These are phyloP conservation scores for Pedicia rivosa DNA, from an alignment of 2,888 invertebrate genomes.

Conservation along the genomic window DNA sequence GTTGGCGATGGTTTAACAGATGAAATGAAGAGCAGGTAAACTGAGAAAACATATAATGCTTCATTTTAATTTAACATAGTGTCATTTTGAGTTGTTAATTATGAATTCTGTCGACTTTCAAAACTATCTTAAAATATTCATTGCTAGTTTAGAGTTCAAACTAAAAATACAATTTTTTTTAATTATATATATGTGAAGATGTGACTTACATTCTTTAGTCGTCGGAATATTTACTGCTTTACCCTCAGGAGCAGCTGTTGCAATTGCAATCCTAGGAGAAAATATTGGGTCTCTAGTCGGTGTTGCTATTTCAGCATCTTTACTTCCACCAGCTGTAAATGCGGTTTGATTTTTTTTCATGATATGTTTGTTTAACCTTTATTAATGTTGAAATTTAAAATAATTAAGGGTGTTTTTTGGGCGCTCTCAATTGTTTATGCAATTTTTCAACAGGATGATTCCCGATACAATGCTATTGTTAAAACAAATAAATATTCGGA, in stretches of 20 bases:
- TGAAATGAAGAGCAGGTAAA: constrained; percentile 48
- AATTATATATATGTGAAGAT: too few species aligned
- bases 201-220: constrained; percentile 47
- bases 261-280: constrained; percentile 59
- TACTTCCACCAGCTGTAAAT: constrained; percentile 67
- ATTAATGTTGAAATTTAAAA: too few species aligned
- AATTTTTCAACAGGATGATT: constrained; percentile 31
- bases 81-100: too few species aligned
- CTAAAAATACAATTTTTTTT: too few species aligned
- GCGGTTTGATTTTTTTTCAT: too few species aligned
- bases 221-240: constrained; percentile 58
- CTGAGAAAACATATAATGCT: constrained; percentile 21
- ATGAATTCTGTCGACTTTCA: too few species aligned
- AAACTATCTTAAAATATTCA: too few species aligned
- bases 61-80: too few species aligned
- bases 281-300: constrained; percentile 65
- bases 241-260: constrained; percentile 63
- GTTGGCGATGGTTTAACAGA: constrained; percentile 43
- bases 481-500: constrained; percentile 38
- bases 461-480: constrained; percentile 28
- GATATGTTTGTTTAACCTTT: constrained; percentile 17
- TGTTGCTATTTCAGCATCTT: constrained; percentile 66
- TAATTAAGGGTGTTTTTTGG: constrained; percentile 51
- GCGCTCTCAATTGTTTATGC: constrained; percentile 41
- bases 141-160: too few species aligned